Evolutionary conservation across 2,113 vertebrate genomes (phyloP), one percentile per base, ranked within the genome.

Genomic region (Lagopus muta): DNA sequence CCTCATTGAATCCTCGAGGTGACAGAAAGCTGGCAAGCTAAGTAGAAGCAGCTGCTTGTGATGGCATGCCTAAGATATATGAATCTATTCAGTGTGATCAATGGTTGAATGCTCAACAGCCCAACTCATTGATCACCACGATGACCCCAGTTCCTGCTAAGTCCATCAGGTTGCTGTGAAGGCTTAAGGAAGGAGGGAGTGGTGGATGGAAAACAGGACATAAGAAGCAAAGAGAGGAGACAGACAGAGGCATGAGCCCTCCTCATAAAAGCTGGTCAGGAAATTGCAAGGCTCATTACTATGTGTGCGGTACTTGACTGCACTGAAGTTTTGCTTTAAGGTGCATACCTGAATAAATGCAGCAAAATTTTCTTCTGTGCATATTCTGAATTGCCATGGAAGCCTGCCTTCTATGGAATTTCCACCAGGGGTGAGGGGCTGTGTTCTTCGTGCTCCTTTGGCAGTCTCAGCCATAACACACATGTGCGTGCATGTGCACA

Each of bases 41-140:
- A 96, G 85, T 19, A 87, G 87, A 92, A 86, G 76, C 96, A 97
- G 95, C 97, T 96, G 97, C 69, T 88, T 67, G 52, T 34, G 77
- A 77, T 81, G 78, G 69, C 76, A 38, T 66, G 74, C 32, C 90
- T 78, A 70, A 86, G 80, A 90, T 83, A 62, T 60, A 42, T 91
- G 77, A 70, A 82, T 92, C 74, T 88, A 13, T 90, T 86, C 70
- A 43, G 55, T 19, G 81, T 85, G 95, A 96, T 95, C 95, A 90
- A 55, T 87, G 75, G 60, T 83, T 90, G 36, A 45, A 38, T 65
- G 54, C 88, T 88, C 78, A 89, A 43, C 62, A 25, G 42, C 78
- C 81, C 13, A 9, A 82, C 83, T n/a, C 93, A 90, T 30, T 91
- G 93, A 96, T 96, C 96, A 94, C 72, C 91, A 88, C 21, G 3